Conservation (phyloP, 2,113 vertebrate species). For the Pimephales promelas region DNA sequence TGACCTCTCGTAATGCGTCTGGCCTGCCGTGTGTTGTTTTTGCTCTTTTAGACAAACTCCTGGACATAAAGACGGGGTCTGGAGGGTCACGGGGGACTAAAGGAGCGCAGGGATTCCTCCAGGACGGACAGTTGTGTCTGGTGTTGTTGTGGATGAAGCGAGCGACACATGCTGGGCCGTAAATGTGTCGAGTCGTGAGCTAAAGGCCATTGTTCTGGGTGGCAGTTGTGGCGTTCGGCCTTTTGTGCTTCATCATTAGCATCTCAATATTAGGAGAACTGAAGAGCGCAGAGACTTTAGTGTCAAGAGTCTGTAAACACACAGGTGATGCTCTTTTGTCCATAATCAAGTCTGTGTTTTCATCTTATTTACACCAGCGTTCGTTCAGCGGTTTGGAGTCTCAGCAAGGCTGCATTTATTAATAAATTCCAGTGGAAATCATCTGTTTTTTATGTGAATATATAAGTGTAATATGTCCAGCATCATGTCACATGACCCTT, state of each 20-base stretch:
- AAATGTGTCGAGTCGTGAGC: constrained; percentile 76
- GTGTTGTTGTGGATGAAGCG: constrained; percentile 72
- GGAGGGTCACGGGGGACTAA: constrained; percentile 57
- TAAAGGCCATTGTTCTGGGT: constrained; percentile 73
- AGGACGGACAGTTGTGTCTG: constrained; percentile 69
- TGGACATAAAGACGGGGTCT: constrained; percentile 53
- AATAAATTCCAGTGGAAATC: rapidly evolving
- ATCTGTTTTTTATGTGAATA: background rate
- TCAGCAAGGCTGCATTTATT: background rate
- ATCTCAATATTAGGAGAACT: constrained; percentile 79
- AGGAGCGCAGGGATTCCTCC: constrained; percentile 38
- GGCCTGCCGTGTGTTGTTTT: constrained; percentile 57
- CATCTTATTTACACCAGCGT: background rate
- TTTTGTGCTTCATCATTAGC: constrained; percentile 83
- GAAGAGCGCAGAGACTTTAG: constrained; percentile 55
- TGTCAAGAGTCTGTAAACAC: background rate
- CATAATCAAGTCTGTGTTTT: background rate
- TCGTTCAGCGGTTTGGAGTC: background rate
- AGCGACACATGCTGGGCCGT: constrained; percentile 80
- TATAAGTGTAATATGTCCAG: background rate
- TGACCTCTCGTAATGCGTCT: constrained; percentile 64
- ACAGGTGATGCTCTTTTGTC: background rate
- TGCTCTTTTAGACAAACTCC: constrained; percentile 56
- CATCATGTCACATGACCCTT: background rate
- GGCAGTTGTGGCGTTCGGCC: constrained; percentile 62